Evolutionary conservation across 2,797 vertebrate species (phyloP), one percentile per base, ranked within the genome.

Genomic region (Crocodylus rhombifer): DNA sequence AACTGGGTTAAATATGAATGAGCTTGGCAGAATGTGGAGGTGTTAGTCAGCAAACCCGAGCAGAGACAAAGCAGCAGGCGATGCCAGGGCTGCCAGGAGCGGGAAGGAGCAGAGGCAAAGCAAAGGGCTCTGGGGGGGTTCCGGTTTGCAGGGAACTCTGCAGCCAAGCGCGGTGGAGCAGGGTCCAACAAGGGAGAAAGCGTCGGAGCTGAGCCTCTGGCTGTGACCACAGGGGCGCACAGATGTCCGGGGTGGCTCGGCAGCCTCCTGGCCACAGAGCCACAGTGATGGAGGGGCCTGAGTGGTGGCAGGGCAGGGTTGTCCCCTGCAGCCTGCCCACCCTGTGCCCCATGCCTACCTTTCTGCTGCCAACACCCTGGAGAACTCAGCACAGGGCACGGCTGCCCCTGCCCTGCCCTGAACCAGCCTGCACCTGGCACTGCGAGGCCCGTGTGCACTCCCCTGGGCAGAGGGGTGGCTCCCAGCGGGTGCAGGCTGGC

Each of bases 21-120:
- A 95, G 86, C 55, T 56, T 80, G 56, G 94, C 93, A 97, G 93
- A 97, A 96, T 94, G 89, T 79, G 0, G 94, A 95, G 96, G 94
- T 92, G 96, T 97, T 97, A 97, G 94, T 96, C 96, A 97, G 96
- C 96, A 97, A 96, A 95, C 95, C 78, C 42, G 42, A 65, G 83
- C 78, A 65, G 51, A 60, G 95, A 84, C 2, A 1, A 76, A 84
- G 91, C 36, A 42, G 36, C 6, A 56, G 84, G 69, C 81, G 69
- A 23, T 82, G 86, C 79, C 88, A 94, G 90, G 80, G 91, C 90
- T 84, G 90, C 81, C 25, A 17, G 61, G 87, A 82, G 58, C 42
- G 88, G 81, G 85, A 18, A 11, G 14, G 13, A 69, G 58, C 55
- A 88, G 80, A 6, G 0, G 1, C 4, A 42, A 9, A 42, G 42